Conservation (phyloP, 2,113 vertebrate species). For the Ia io region DNA sequence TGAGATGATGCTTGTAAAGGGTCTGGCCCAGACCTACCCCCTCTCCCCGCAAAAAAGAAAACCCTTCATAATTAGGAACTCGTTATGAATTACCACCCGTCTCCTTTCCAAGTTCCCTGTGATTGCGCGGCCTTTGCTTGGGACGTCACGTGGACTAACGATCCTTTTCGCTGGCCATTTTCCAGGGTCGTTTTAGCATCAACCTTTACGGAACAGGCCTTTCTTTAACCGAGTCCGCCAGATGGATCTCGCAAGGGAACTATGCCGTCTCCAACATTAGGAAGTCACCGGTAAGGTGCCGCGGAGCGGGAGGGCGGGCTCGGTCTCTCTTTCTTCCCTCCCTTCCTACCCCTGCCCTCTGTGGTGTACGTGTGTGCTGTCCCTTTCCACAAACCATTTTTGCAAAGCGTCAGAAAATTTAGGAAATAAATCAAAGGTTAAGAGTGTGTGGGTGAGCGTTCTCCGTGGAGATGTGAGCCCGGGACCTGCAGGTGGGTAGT, state of each 20-base stretch:
- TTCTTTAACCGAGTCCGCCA: slow-evolving; percentile 84
- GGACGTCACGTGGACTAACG: background rate
- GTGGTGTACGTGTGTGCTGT: rapidly evolving
- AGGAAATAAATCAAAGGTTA: background rate
- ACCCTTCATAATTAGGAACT: background rate
- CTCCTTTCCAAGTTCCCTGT: background rate
- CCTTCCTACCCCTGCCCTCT: background rate
- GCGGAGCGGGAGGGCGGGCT: slow-evolving; percentile 61
- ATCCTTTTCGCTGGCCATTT: background rate
- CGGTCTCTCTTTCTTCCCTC: background rate
- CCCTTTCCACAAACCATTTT: background rate
- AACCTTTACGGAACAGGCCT: slow-evolving; percentile 94
- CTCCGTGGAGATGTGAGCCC: slow-evolving; percentile 25
- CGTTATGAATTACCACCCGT: background rate
- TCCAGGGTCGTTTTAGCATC: slow-evolving; percentile 94
- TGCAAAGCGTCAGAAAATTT: background rate
- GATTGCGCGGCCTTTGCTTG: background rate
- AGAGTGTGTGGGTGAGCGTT: background rate
- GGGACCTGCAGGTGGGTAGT: slow-evolving; percentile 54
- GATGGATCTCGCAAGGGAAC: slow-evolving; percentile 94
- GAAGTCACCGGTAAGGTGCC: slow-evolving; percentile 90
- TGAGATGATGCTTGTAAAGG: background rate
- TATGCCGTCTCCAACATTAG: slow-evolving; percentile 90
- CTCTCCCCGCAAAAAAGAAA: background rate
- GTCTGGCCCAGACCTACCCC: background rate